These are phyloP conservation scores for Cacatua alba DNA, from an alignment of 2,113 vertebrate genomes.

Conservation along the genomic window DNA sequence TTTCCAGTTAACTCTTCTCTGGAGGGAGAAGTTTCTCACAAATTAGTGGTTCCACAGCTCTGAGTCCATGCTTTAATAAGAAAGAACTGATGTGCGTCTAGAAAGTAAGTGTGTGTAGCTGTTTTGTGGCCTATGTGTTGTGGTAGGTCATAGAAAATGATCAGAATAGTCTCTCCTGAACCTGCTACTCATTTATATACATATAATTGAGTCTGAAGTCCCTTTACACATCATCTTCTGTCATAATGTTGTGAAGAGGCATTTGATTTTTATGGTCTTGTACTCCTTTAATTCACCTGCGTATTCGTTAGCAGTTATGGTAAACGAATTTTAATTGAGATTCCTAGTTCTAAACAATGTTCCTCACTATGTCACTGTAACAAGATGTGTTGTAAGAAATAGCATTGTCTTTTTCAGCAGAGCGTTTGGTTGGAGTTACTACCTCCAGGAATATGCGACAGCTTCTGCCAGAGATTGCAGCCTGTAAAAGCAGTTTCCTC, in stretches of 20 bases:
- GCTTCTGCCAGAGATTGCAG: neutral
- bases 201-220: neutral
- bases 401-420: neutral
- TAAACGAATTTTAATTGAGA: neutral
- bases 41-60: conserved; percentile 61
- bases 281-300: neutral
- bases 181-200: neutral
- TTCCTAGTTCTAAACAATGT: neutral
- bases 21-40: conserved; percentile 45
- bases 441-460: neutral
- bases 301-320: neutral
- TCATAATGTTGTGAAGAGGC: neutral
- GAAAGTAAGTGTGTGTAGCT: conserved; percentile 13
- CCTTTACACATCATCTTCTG: neutral
- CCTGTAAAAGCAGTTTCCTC: neutral
- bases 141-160: neutral
- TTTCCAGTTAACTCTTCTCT: conserved; percentile 54
- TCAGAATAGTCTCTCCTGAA: conserved; percentile 8
- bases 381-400: neutral
- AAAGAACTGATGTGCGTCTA: conserved; percentile 12
- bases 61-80: conserved; percentile 26
- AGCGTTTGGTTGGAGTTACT: neutral
- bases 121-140: neutral
- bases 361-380: neutral
- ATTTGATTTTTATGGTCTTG: neutral